A percentile compares a stretch with the other conserved stretches of the same genome.
phyloP scores from a whole-genome alignment of 64 coral and sea anemone species.

The Hydrozoanthus tunicans region DNA sequence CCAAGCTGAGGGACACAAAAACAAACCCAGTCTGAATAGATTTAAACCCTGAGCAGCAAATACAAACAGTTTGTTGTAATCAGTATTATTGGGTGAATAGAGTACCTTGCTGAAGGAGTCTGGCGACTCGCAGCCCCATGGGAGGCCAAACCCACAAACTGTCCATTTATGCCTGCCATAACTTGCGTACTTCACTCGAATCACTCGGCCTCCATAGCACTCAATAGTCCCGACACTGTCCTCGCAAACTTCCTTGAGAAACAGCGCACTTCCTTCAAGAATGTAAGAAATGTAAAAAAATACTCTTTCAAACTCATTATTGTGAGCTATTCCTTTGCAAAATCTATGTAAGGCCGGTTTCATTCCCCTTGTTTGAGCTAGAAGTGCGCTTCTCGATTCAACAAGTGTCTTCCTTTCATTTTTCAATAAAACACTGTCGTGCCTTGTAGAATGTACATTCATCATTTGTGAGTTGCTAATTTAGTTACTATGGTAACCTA shows the following conservation, averaged over 20 bases:
- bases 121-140: conserved; percentile 3
- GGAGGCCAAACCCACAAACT: conserved; percentile 25
- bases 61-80: not conserved
- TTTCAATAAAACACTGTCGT: too few relatives aligned
- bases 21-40: too few relatives aligned
- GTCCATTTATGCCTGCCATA: conserved; percentile 44
- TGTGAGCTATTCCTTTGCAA: too few relatives aligned
- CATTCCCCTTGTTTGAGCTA: too few relatives aligned
- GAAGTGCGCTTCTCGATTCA: too few relatives aligned
- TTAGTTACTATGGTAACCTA: not conserved
- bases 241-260: conserved; percentile 38
- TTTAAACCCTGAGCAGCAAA: too few relatives aligned
- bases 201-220: conserved; percentile 43
- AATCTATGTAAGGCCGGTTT: too few relatives aligned
- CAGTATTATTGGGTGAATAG: not conserved
- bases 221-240: not conserved
- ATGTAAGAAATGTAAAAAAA: not conserved
- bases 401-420: too few relatives aligned
- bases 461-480: not conserved
- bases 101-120: conserved; percentile 17
- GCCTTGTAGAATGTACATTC: too few relatives aligned
- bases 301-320: not conserved
- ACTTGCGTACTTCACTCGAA: conserved; percentile 18
- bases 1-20: too few relatives aligned
- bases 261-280: not conserved